Evolutionary conservation across 2,113 vertebrate genomes (phyloP).

Genomic region (Deroptyus accipitrinus): DNA sequence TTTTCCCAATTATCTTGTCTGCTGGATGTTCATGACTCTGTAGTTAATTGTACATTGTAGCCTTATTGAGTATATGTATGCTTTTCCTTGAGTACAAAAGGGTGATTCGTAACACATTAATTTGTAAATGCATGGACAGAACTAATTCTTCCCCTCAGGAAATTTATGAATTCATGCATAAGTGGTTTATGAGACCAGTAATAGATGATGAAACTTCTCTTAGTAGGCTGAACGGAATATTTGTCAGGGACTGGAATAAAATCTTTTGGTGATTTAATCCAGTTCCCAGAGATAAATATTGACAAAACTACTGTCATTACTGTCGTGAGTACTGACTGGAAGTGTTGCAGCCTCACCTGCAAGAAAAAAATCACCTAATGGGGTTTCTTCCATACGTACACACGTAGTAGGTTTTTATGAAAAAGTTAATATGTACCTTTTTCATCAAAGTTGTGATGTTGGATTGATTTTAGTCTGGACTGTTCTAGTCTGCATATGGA

Average conservation of each 20-base stretch:
- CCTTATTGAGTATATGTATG: neutral
- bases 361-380: neutral
- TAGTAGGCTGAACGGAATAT: neutral
- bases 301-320: neutral
- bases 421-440: neutral
- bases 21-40: neutral
- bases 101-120: neutral
- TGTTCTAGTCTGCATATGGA: neutral
- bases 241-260: neutral
- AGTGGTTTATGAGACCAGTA: neutral
- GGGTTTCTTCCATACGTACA: neutral
- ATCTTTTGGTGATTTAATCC: neutral
- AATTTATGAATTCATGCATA: neutral
- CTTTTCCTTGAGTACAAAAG: neutral
- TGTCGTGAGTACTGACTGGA: neutral
- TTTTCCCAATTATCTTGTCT: constrained; percentile 27
- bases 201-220: neutral
- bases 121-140: neutral
- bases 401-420: neutral
- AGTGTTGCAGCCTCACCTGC: neutral
- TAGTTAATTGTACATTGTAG: neutral
- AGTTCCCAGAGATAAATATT: neutral
- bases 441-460: neutral
- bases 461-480: neutral
- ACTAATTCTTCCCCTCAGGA: neutral